Evolutionary conservation across 2,113 vertebrate species (phyloP).

Genomic region (Xenopus laevis): DNA sequence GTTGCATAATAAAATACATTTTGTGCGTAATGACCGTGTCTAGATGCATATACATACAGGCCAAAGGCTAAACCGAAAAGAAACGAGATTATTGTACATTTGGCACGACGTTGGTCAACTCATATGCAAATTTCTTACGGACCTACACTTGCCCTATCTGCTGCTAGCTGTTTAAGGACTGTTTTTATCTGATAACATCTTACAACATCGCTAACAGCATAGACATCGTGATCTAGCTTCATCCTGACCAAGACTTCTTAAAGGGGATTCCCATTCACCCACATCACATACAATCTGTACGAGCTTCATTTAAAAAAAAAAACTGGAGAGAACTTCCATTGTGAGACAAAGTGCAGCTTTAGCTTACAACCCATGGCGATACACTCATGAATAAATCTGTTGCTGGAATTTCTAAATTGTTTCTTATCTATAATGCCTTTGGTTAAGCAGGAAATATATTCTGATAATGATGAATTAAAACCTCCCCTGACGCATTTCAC

Average conservation of each 20-base stretch:
- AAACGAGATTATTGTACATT: slow-evolving; percentile 45
- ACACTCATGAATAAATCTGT: slow-evolving; percentile 62
- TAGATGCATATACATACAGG: slow-evolving; percentile 46
- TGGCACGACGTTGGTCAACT: slow-evolving; percentile 55
- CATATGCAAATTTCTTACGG: slow-evolving; percentile 57
- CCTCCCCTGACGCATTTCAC: slow-evolving; percentile 21
- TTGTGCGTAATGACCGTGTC: slow-evolving; percentile 20
- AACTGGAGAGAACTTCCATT: slow-evolving; percentile 45
- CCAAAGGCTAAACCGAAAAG: slow-evolving; percentile 47
- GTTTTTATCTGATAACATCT: background rate
- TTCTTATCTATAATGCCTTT: slow-evolving; percentile 1
- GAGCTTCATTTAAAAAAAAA: slow-evolving; percentile 8
- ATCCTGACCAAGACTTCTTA: slow-evolving; percentile 22
- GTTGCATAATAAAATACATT: slow-evolving; percentile 8
- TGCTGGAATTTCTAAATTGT: slow-evolving; percentile 65
- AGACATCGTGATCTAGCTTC: slow-evolving; percentile 31
- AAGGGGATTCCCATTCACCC: background rate
- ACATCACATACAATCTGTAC: background rate
- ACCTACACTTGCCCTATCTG: slow-evolving; percentile 58
- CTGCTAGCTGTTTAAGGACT: slow-evolving; percentile 55
- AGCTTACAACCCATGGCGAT: slow-evolving; percentile 51
- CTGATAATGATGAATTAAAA: slow-evolving; percentile 45
- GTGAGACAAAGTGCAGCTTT: slow-evolving; percentile 50
- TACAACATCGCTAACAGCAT: slow-evolving; percentile 20
- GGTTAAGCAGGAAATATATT: background rate